Percentiles rank a stretch among this genome's conserved stretches.
phyloP scores from a whole-genome alignment of 2,797 vertebrate species.

The Anas bernieri region DNA sequence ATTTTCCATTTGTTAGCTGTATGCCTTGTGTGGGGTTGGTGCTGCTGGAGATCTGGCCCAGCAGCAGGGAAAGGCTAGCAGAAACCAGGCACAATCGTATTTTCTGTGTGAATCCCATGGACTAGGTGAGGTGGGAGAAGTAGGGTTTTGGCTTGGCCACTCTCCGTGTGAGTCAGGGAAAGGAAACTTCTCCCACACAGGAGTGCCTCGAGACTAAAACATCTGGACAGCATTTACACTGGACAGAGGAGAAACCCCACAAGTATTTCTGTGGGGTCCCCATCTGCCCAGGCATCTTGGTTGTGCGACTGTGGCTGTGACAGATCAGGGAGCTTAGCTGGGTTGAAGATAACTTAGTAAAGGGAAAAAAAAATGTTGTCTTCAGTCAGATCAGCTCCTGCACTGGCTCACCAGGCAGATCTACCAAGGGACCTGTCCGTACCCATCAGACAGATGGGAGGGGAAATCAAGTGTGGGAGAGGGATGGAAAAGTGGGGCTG shows the following conservation, averaged over 20 bases:
- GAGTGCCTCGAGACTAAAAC: not conserved
- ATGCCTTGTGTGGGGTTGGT: not conserved
- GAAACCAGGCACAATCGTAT: not conserved
- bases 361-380: fast-evolving
- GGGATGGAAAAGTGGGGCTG: not conserved
- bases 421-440: fast-evolving
- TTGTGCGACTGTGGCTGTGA: not conserved
- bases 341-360: not conserved
- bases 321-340: not conserved
- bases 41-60: not conserved
- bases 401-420: not conserved
- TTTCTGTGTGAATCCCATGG: not conserved
- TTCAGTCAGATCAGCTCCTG: not conserved
- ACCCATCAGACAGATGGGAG: fast-evolving
- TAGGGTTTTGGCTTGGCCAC: fast-evolving
- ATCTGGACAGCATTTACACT: not conserved
- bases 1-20: not conserved
- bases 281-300: fast-evolving
- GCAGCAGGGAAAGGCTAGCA: not conserved
- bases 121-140: not conserved
- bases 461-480: not conserved
- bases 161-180: not conserved
- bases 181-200: fast-evolving
- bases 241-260: not conserved
- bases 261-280: not conserved